These are phyloP conservation scores for Atherinomorus stipes DNA, from an alignment of 2,113 vertebrate species.

Conservation along the genomic window DNA sequence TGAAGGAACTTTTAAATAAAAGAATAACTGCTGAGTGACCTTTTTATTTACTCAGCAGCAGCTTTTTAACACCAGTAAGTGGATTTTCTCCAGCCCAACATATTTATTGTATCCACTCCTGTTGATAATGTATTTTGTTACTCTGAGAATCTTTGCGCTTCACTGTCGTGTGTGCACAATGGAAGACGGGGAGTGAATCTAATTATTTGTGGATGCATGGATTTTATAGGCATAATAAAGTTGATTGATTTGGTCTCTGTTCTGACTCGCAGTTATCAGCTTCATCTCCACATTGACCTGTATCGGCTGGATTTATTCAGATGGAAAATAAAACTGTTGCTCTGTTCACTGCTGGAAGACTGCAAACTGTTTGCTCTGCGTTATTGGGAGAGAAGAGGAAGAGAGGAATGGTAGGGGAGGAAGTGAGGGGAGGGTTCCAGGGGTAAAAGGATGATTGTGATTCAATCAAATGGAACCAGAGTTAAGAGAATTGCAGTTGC, in stretches of 20 bases:
- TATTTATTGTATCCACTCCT: background rate
- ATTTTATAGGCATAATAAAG: conserved; percentile 58
- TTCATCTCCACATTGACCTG: conserved; percentile 36
- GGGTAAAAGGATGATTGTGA: background rate
- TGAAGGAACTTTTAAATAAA: too few relatives aligned
- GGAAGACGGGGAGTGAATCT: conserved; percentile 8
- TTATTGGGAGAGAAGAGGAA: conserved; percentile 14
- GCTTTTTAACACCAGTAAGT: too few relatives aligned
- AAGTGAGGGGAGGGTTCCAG: background rate
- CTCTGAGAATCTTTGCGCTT: background rate
- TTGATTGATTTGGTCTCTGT: conserved; percentile 64
- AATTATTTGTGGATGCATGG: conserved; percentile 23
- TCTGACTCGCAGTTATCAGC: conserved; percentile 54
- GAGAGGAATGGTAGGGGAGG: conserved; percentile 1
- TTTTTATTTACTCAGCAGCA: too few relatives aligned
- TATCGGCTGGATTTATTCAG: conserved; percentile 53
- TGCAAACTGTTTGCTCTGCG: conserved; percentile 64
- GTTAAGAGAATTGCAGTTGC: too few relatives aligned
- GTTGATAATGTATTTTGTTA: background rate
- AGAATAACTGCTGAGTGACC: too few relatives aligned
- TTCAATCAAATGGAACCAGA: too few relatives aligned
- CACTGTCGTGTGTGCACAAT: background rate
- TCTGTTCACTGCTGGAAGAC: conserved; percentile 55
- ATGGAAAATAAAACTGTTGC: conserved; percentile 60
- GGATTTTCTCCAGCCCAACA: too few relatives aligned